Evolutionary conservation across 2,113 vertebrate species (phyloP).

Genomic region (Tursiops truncatus): DNA sequence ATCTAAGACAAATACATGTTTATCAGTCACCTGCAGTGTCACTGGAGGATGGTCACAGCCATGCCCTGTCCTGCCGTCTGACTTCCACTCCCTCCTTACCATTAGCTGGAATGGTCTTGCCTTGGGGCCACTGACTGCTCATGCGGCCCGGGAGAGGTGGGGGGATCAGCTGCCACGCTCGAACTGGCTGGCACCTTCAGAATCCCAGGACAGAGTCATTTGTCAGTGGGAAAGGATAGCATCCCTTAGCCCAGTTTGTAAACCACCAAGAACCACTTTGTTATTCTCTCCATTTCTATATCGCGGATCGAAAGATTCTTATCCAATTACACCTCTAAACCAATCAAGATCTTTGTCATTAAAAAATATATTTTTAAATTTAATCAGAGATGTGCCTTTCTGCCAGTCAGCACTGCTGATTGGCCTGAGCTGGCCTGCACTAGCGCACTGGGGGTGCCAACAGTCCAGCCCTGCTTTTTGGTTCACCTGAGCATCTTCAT

Average conservation of each 20-base stretch:
- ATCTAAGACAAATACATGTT: neutral
- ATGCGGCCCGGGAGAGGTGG: neutral
- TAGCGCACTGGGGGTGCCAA: fast-evolving
- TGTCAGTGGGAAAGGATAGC: neutral
- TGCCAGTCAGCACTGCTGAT: neutral
- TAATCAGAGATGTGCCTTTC: neutral
- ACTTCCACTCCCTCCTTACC: neutral
- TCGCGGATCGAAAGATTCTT: neutral
- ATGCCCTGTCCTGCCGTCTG: neutral
- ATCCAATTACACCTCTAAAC: neutral
- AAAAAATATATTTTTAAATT: neutral
- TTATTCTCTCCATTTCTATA: neutral
- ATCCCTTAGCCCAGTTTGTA: neutral
- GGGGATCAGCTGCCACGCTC: neutral
- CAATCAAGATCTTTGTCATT: neutral
- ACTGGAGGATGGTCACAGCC: neutral
- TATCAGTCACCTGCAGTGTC: neutral
- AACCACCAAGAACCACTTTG: neutral
- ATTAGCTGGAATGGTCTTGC: too few species aligned
- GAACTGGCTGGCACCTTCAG: neutral
- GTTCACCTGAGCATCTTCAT: neutral
- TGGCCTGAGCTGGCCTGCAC: neutral
- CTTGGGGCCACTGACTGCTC: neutral
- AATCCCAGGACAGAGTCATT: neutral
- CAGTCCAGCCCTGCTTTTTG: neutral